A percentile compares a stretch with the other conserved stretches of the same genome.
These are phyloP conservation scores for Elachura formosa DNA, from an alignment of 2,113 vertebrate species.

Conservation along the genomic window DNA sequence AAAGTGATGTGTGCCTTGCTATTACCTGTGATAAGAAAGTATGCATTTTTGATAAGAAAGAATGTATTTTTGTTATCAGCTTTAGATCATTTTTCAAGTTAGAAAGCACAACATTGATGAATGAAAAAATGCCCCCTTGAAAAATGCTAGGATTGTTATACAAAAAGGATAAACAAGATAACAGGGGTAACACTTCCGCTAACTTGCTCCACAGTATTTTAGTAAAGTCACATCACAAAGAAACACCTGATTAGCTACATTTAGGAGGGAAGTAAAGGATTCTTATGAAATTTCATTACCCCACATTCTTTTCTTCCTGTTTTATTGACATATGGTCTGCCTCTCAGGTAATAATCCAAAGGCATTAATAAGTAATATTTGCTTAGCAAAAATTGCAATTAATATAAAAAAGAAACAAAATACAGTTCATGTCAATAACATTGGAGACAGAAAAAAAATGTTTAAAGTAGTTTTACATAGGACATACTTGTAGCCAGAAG, in stretches of 20 bases:
- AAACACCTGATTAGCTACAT: neutral
- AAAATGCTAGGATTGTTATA: no score
- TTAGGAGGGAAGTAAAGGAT: neutral
- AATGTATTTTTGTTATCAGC: constrained; percentile 20
- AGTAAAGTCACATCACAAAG: constrained; percentile 27
- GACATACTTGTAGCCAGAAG: neutral
- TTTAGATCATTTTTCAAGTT: constrained; percentile 17
- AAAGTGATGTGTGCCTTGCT: constrained; percentile 5
- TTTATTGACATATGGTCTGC: neutral
- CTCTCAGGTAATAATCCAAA: constrained; percentile 23
- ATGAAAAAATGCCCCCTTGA: neutral
- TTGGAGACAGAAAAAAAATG: neutral
- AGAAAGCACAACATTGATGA: neutral
- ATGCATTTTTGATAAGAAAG: constrained; percentile 16
- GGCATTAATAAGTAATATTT: neutral
- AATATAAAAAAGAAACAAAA: neutral
- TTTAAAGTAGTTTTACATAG: neutral
- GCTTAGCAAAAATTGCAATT: neutral
- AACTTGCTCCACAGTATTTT: constrained; percentile 11
- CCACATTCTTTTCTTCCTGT: neutral
- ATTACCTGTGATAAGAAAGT: constrained; percentile 22
- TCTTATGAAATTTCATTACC: neutral
- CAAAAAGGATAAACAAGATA: constrained; percentile 41
- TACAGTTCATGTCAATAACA: neutral
- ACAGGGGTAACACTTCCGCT: neutral